These are phyloP conservation scores for Lepilemur ruficaudatus DNA, from an alignment of 2,797 vertebrate species.

Conservation along the genomic window DNA sequence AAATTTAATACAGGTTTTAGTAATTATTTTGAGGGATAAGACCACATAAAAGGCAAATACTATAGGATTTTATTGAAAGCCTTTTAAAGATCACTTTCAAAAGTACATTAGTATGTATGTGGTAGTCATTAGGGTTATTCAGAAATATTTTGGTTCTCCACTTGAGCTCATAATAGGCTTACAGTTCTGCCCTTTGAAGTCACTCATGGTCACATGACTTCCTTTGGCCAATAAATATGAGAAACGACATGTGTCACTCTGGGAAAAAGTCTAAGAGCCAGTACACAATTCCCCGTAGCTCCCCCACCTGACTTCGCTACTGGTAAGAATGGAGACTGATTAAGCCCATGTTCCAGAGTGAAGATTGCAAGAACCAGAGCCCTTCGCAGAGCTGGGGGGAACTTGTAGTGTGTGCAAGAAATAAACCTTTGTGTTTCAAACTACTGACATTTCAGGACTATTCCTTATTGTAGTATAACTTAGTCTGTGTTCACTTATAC, in stretches of 20 bases:
- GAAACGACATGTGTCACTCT: background rate
- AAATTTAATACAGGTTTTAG: background rate
- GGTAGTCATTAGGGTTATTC: background rate
- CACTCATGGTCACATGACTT: background rate
- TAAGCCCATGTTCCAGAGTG: background rate
- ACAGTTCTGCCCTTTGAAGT: background rate
- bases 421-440: background rate
- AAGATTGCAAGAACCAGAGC: background rate
- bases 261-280: background rate
- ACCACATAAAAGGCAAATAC: background rate
- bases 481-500: background rate
- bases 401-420: background rate
- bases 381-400: background rate
- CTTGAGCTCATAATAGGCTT: background rate
- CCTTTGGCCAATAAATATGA: background rate
- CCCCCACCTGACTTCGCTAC: background rate
- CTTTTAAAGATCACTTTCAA: conserved; percentile 5
- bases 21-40: background rate
- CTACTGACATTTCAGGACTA: background rate
- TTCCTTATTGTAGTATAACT: background rate
- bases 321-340: background rate
- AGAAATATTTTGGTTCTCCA: background rate
- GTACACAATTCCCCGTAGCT: background rate
- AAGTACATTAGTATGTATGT: background rate
- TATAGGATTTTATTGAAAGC: background rate